Conservation (phyloP, 2,888 invertebrate species). For the Phyto melanocephala region DNA sequence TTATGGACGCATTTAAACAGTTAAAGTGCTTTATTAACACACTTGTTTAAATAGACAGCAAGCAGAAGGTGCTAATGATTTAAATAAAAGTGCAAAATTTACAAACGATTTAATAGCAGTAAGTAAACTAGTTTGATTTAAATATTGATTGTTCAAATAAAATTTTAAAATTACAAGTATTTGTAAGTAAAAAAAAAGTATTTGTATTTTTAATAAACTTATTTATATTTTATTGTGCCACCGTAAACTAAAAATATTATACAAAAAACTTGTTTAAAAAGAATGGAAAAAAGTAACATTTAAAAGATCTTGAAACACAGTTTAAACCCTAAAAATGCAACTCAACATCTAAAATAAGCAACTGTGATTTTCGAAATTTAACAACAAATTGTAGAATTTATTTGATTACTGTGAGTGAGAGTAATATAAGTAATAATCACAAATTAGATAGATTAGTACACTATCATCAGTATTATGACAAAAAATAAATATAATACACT, state of each 20-base stretch:
- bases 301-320: no score
- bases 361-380: constrained; percentile 27
- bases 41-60: neutral
- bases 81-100: constrained; percentile 4
- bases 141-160: constrained; percentile 8
- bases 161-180: no score
- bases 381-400: constrained; percentile 18
- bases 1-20: neutral
- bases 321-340: constrained; percentile 12
- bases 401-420: constrained; percentile 30
- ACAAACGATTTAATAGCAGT: constrained; percentile 18
- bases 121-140: constrained; percentile 2
- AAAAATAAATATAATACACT: neutral
- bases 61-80: constrained; percentile 18
- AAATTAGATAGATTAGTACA: constrained; percentile 21
- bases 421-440: constrained; percentile 14
- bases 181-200: neutral
- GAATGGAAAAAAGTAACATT: neutral
- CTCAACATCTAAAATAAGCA: constrained; percentile 5
- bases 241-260: no score
- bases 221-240: neutral
- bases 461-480: constrained; percentile 34
- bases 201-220: neutral
- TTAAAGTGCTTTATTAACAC: constrained; percentile 23
- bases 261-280: no score